Conservation (phyloP, 2,113 vertebrate genomes). For the Podarcis muralis region DNA sequence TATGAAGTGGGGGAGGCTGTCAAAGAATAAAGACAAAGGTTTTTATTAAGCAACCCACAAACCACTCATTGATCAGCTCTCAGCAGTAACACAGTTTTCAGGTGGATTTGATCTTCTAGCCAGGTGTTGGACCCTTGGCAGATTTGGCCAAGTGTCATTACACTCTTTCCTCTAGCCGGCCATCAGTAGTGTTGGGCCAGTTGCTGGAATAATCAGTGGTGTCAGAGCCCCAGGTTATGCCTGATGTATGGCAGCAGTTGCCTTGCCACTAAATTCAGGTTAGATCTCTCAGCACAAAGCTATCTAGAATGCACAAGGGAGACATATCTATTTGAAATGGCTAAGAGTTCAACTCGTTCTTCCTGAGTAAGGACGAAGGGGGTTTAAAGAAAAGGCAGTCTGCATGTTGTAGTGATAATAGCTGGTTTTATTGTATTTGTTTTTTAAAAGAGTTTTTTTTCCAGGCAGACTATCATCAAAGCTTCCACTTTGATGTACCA, state of each 20-base stretch:
- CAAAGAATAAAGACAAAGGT: neutral
- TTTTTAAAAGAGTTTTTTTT: neutral
- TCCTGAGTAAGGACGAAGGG: neutral
- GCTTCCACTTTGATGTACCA: too few relatives aligned
- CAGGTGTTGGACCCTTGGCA: neutral
- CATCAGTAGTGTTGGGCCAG: neutral
- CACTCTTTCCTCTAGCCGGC: neutral
- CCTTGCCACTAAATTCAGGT: neutral
- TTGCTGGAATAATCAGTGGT: neutral
- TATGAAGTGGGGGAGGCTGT: too few relatives aligned
- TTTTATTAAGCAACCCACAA: neutral
- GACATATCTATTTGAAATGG: too few relatives aligned
- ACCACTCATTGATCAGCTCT: neutral
- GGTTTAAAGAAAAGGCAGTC: neutral
- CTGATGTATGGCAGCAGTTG: neutral
- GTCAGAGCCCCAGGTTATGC: neutral
- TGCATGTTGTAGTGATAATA: neutral
- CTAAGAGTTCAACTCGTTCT: neutral
- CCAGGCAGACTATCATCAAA: neutral
- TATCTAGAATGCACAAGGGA: neutral
- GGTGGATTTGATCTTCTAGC: neutral
- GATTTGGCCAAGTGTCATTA: neutral
- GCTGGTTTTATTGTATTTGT: neutral
- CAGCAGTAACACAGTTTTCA: neutral
- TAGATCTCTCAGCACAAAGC: neutral